Conservation (phyloP, 2,113 vertebrate genomes). For the Nothocercus julius region DNA sequence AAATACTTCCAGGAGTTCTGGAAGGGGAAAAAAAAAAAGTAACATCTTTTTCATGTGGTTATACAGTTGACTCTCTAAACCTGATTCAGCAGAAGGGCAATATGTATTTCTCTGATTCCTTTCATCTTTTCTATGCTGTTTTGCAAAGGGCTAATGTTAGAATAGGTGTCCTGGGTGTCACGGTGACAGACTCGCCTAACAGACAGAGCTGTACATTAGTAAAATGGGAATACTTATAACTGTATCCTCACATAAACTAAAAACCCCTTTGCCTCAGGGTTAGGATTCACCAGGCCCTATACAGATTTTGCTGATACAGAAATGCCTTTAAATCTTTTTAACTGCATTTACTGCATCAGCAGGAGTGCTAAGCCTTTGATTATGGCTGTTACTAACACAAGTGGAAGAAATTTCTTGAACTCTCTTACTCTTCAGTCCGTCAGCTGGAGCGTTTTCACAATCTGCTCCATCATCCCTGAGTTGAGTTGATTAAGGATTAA, state of each 20-base stretch:
- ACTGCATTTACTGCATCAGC: not conserved
- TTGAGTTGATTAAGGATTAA: constrained; percentile 14
- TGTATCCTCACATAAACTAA: not conserved
- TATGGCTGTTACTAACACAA: not conserved
- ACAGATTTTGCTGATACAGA: constrained; percentile 31
- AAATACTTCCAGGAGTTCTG: not conserved
- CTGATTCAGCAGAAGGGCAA: not conserved
- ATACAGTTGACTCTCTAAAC: not conserved
- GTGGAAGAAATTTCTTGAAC: not conserved
- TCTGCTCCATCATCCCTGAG: not conserved
- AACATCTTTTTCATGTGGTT: not conserved
- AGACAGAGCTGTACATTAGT: not conserved
- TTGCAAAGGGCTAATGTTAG: not conserved
- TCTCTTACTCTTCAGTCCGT: not conserved
- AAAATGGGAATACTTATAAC: not conserved
- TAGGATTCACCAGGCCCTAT: not conserved
- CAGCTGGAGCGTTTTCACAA: not conserved
- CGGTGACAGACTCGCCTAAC: not conserved
- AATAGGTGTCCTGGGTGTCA: not conserved
- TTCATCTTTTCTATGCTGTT: not conserved
- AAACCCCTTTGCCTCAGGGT: not conserved
- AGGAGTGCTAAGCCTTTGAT: not conserved
- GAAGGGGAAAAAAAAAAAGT: not conserved
- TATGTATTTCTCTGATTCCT: not conserved
- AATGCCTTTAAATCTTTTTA: not conserved